Base-by-base conservation (phyloP, 2,888 invertebrate genomes). In the Esperia sulphurella region DNA sequence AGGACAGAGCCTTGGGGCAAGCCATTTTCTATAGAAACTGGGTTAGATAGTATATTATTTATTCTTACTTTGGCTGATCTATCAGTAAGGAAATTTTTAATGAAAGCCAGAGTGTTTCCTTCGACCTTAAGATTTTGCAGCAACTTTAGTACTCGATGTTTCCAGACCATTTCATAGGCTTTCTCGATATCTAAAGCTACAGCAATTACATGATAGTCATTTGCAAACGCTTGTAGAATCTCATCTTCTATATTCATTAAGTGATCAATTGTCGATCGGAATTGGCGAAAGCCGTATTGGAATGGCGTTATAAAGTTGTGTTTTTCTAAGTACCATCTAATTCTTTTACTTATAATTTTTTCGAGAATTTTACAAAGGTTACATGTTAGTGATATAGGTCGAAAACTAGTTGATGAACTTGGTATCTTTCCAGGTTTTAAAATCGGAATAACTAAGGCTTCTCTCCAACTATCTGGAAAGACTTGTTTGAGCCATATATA, bases 121-220 rank as follows among this genome's bases (percentile, higher is more conserved):
- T 21, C 21, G 21, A 21, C 5, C 5, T 5, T 5, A 21, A 21
- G 2, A 21, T 21, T 21, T 21, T 21, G 30, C 21, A 21, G 21
- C 21, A 42, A 46, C 48, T 41, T 10, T 8, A 52, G 8, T 28
- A 55, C 50, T 43, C 52, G 45, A n/a, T 50, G 48, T 51, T 52
- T 55, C 57, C 57, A 57, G 6, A 54, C 51, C 53, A 53, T 53
- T 49, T 53, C 53, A 35, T 53, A 53, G 10, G 53, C 49, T 37
- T 57, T 54, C 40, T 52, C 56, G 9, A 57, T 43, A 41, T 54
- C 54, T 39, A 54, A 38, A 3, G 53, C 48, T 39, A 57, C 47
- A 12, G 42, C 41, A 14, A 54, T 46, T 13, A 45, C 8, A 30
- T 47, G 14, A 33, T 51, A 40, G 7, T 54, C 30, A 43, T 54